Conservation (phyloP, 2,888 invertebrate genomes). For the Celastrina argiolus region DNA sequence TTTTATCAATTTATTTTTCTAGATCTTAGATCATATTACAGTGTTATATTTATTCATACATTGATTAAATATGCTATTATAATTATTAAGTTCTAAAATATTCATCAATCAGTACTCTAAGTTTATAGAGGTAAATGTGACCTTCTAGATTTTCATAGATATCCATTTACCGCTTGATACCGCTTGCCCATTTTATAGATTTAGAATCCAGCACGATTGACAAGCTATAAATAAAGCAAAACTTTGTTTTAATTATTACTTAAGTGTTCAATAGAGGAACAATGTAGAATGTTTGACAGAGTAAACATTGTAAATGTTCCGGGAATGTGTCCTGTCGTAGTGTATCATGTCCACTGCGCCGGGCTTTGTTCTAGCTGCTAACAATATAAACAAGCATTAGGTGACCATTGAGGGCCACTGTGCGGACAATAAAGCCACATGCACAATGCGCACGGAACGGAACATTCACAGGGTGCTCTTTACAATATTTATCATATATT, state of each 20-base stretch:
- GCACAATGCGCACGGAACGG: conserved; percentile 36
- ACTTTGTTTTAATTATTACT: background rate
- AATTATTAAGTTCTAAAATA: too few species aligned
- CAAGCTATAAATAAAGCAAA: background rate
- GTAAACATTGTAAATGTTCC: conserved; percentile 29
- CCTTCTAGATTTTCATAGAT: too few species aligned
- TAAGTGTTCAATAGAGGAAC: conserved; percentile 9
- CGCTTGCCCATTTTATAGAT: background rate
- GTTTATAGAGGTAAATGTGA: too few species aligned
- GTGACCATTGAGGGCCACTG: conserved; percentile 54
- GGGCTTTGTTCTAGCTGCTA: conserved; percentile 49
- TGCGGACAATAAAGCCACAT: conserved; percentile 54
- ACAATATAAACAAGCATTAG: conserved; percentile 62
- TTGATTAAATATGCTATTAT: too few species aligned
- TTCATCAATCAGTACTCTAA: too few species aligned
- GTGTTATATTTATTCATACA: too few species aligned
- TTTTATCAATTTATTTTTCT: too few species aligned
- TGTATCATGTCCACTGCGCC: conserved; percentile 37
- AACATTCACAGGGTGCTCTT: conserved; percentile 32
- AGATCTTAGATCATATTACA: too few species aligned
- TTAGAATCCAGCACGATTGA: background rate
- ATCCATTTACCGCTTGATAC: too few species aligned
- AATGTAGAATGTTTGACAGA: background rate
- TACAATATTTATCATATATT: too few species aligned
- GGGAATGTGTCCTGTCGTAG: conserved; percentile 32